A percentile compares a stretch with the other conserved stretches of the same genome.
These are phyloP conservation scores for Nothura maculosa DNA, from an alignment of 2,797 vertebrate genomes.

Conservation along the genomic window DNA sequence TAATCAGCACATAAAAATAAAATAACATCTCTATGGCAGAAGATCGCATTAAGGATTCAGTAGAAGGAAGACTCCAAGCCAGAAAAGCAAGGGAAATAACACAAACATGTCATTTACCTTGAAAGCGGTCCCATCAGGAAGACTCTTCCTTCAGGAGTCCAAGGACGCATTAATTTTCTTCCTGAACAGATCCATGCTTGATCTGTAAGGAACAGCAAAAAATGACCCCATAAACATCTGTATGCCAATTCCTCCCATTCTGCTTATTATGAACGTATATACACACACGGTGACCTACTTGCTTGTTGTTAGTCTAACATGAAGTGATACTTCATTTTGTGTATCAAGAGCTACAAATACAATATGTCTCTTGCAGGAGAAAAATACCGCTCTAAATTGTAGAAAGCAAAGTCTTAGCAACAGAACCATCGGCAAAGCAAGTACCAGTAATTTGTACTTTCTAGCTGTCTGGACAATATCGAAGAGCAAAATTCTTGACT, in stretches of 20 bases:
- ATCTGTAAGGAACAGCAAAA: conserved; percentile 38
- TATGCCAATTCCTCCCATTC: not conserved
- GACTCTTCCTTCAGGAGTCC: conserved; percentile 41
- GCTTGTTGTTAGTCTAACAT: not conserved
- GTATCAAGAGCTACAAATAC: not conserved
- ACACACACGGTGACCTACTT: not conserved
- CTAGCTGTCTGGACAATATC: not conserved
- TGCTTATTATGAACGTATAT: not conserved
- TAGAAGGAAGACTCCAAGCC: not conserved
- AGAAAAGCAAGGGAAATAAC: not conserved
- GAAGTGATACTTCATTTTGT: not conserved
- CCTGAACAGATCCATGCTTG: conserved; percentile 19
- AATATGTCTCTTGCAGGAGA: not conserved
- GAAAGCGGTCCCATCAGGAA: conserved; percentile 47
- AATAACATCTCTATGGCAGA: not conserved
- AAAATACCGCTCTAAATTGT: not conserved
- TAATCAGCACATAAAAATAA: not conserved
- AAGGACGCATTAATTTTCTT: conserved; percentile 22
- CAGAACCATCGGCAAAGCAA: not conserved
- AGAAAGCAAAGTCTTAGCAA: not conserved
- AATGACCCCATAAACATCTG: not conserved
- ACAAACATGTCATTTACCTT: conserved; percentile 42
- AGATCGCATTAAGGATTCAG: not conserved
- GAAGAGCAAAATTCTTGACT: not conserved
- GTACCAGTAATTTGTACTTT: not conserved